Evolutionary conservation across 2,113 vertebrate species (phyloP), one percentile per base, ranked within the genome.

Genomic region (Ameiurus melas): DNA sequence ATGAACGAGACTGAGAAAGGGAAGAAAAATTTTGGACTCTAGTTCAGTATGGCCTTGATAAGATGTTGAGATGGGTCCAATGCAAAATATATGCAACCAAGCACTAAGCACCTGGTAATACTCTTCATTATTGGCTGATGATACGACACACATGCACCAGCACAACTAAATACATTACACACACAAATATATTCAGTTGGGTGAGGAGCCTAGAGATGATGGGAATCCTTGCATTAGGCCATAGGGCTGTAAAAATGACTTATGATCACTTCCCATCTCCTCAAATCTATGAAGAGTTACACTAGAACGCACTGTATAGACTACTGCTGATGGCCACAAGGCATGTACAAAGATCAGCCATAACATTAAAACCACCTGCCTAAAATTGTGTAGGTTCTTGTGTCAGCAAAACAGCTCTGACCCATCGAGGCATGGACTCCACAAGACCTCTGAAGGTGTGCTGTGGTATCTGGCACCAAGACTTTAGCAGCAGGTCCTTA

Each of bases 41-140:
- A 51, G 64, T 53, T 19, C 66, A 77, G 47, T 20, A 30, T 75
- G 86, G 64, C 36, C 87, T 89, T 89, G 91, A 92, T 93, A 92
- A 90, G 78, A 84, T 58, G 36, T 88, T 93, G 91, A 90, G 89
- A 83, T 5, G 7, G 33, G 58, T 87, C 91, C 92, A 93, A 91
- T 64, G 82, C 83, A 91, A 93, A 91, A 51, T 51, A n/a, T 78
- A 51, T 83, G 43, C 87, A 87, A 53, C 83, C 53, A 20, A 83
- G 83, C 84, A 55, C 75, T 39, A 10, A 86, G 80, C 87, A 87
- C 79, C 86, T 82, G 39, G 51, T 77, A 53, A 86, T 85, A 64
- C 88, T 91, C 90, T 91, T 91, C 87, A 91, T 91, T 91, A 92
- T 86, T 33, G 79, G 36, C 62, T 14, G 36, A 66, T n/a, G 55